A percentile compares a stretch with the other conserved stretches of the same genome.
Conservation (phyloP, 2,797 vertebrate species). For the Tokudaia tokunoshimensis region DNA sequence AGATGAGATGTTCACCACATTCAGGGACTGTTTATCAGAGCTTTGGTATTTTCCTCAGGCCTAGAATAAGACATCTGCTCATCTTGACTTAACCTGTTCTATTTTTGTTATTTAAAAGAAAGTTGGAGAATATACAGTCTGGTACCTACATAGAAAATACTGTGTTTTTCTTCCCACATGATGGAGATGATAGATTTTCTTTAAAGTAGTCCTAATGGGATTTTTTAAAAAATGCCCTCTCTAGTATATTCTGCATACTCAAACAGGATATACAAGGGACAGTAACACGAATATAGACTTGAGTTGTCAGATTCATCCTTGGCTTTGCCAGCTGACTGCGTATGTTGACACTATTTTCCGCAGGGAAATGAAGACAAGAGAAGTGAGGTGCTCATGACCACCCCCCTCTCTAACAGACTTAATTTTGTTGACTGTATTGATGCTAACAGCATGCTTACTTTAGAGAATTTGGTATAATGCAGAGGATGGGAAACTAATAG, state of each 20-base stretch:
- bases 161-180: not conserved
- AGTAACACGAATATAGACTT: not conserved
- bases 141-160: no score
- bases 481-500: constrained; percentile 55
- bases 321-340: not conserved
- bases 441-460: constrained; percentile 34
- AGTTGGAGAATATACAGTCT: not conserved
- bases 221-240: not conserved
- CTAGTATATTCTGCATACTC: not conserved
- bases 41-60: not conserved
- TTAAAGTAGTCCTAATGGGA: not conserved
- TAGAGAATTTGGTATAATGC: constrained; percentile 10
- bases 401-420: not conserved
- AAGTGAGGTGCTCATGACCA: not conserved
- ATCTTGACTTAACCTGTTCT: constrained; percentile 7
- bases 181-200: not conserved
- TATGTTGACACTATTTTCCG: not conserved
- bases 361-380: not conserved
- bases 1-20: not conserved
- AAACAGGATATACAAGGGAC: not conserved
- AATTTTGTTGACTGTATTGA: constrained; percentile 41
- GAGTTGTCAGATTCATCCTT: not conserved
- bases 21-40: not conserved
- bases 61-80: constrained; percentile 25
- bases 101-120: not conserved